phyloP scores from a whole-genome alignment of 1,140 invertebrate species.

The Thalassaphorura encarpata region DNA sequence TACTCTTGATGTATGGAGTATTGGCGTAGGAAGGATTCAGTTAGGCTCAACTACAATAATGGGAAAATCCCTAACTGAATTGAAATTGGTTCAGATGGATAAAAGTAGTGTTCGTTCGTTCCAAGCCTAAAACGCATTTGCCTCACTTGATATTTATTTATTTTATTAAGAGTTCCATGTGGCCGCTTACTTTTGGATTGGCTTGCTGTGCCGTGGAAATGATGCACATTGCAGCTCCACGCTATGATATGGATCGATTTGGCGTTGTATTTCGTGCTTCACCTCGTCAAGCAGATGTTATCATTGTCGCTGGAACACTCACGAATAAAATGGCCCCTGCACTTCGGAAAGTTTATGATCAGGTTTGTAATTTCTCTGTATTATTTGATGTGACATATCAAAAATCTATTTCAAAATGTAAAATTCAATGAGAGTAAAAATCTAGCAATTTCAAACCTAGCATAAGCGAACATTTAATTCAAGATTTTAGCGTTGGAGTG shows the following conservation, averaged over 20 bases:
- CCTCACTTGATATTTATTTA: too few species aligned
- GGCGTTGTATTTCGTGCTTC: slow-evolving; percentile 94
- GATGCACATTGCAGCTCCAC: slow-evolving; percentile 98
- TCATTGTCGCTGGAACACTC: slow-evolving; percentile 95
- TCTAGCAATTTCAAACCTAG: too few species aligned
- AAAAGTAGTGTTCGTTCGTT: background rate
- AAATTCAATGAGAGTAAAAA: too few species aligned
- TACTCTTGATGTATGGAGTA: too few species aligned
- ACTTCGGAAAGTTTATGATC: slow-evolving; percentile 81
- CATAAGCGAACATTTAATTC: too few species aligned
- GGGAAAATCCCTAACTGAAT: too few species aligned
- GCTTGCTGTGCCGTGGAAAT: slow-evolving; percentile 98
- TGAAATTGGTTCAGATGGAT: background rate
- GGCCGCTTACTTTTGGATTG: slow-evolving; percentile 93
- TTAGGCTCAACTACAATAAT: slow-evolving; percentile 7
- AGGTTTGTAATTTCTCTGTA: slow-evolving; percentile 41
- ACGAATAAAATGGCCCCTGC: slow-evolving; percentile 99
- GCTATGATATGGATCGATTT: slow-evolving; percentile 39
- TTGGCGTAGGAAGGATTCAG: slow-evolving; percentile 4
- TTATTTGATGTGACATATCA: background rate
- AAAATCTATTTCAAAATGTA: background rate
- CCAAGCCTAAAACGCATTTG: too few species aligned
- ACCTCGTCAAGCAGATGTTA: slow-evolving; percentile 88
- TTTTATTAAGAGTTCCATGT: slow-evolving; percentile 78
- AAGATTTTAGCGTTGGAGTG: too few species aligned